Percentiles rank a stretch among this genome's conserved stretches.
Conservation (phyloP, 2,797 vertebrate genomes). For the Carduelis carduelis region DNA sequence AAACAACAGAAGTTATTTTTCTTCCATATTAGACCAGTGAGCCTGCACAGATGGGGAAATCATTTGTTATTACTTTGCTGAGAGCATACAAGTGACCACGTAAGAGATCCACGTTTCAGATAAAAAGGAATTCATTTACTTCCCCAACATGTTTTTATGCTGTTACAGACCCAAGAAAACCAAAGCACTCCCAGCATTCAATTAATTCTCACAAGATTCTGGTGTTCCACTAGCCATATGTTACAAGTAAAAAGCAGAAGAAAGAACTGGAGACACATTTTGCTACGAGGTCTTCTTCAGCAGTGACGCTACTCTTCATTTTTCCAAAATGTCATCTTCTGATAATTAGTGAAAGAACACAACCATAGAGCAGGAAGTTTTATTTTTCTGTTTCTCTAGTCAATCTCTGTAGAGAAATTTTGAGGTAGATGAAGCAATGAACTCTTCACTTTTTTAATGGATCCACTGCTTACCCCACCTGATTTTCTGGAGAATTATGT, state of each 20-base stretch:
- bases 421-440: neutral
- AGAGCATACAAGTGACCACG: conserved; percentile 18
- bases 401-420: neutral
- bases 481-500: neutral
- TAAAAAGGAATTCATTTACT: conserved; percentile 1
- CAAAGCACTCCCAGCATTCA: neutral
- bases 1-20: conserved; percentile 62
- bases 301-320: neutral
- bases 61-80: conserved; percentile 27
- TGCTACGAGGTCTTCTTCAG: neutral
- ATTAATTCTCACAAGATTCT: neutral
- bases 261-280: neutral
- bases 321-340: neutral
- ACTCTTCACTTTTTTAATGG: neutral
- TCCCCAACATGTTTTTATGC: neutral
- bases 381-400: neutral
- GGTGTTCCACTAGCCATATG: neutral
- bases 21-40: neutral
- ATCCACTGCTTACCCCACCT: neutral
- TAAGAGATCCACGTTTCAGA: conserved; percentile 2
- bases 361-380: neutral
- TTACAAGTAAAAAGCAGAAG: neutral
- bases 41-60: conserved; percentile 47
- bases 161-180: neutral
- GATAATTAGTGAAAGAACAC: neutral